phyloP scores from a whole-genome alignment of 2,888 invertebrate species.

The Timema podura region DNA sequence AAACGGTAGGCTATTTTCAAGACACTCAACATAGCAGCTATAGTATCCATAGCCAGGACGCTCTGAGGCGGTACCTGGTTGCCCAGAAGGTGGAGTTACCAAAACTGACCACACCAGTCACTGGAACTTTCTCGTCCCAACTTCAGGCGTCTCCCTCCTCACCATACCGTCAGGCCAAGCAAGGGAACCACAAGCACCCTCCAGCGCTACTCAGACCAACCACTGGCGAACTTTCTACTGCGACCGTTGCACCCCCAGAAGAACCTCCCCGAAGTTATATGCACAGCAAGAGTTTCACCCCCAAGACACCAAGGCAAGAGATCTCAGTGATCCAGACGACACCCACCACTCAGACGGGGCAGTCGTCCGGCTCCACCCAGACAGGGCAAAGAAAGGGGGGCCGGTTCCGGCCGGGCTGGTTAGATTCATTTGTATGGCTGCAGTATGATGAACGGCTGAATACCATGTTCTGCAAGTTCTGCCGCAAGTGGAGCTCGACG shows the following conservation, averaged over 20 bases:
- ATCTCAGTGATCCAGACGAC: slow-evolving; percentile 43
- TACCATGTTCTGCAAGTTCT: slow-evolving; percentile 69
- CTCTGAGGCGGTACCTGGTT: slow-evolving; percentile 25
- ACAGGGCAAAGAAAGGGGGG: slow-evolving; percentile 53
- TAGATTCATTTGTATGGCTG: slow-evolving; percentile 67
- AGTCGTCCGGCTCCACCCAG: slow-evolving; percentile 22
- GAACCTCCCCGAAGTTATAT: slow-evolving; percentile 27
- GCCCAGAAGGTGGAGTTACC: slow-evolving; percentile 35
- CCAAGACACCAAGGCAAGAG: slow-evolving; percentile 40
- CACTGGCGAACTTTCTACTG: slow-evolving; percentile 26
- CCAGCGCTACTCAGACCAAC: background rate
- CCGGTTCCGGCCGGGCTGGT: slow-evolving; percentile 65
- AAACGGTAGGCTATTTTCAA: slow-evolving; percentile 5
- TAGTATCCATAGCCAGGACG: slow-evolving; percentile 19
- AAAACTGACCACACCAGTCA: slow-evolving; percentile 34
- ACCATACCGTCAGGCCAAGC: slow-evolving; percentile 5
- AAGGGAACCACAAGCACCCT: background rate
- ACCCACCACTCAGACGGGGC: slow-evolving; percentile 22
- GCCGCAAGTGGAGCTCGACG: slow-evolving; percentile 67
- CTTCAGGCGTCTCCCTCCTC: slow-evolving; percentile 20
- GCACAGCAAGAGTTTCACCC: slow-evolving; percentile 31
- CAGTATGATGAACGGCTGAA: slow-evolving; percentile 64
- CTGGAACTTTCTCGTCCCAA: slow-evolving; percentile 34
- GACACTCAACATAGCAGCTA: slow-evolving; percentile 8
- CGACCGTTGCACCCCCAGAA: slow-evolving; percentile 25